phyloP scores from a whole-genome alignment of 1,140 invertebrate genomes.

The Nebria ingens region DNA sequence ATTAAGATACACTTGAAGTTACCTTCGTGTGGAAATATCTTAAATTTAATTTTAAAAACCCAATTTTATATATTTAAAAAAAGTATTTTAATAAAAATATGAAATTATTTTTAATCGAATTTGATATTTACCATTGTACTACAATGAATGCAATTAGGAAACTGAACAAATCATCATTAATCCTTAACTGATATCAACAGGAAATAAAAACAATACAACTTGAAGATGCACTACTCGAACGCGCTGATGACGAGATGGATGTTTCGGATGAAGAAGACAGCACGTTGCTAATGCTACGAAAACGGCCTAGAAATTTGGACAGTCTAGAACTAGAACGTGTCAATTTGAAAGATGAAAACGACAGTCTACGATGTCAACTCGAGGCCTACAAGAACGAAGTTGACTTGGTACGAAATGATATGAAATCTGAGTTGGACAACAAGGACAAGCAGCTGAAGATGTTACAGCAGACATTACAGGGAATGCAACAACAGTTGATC shows the following conservation, averaged over 20 bases:
- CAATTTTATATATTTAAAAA: too few relatives aligned
- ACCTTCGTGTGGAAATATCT: too few relatives aligned
- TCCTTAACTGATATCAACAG: conserved; percentile 40
- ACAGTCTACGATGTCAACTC: conserved; percentile 80
- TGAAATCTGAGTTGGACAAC: conserved; percentile 51
- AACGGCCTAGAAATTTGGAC: conserved; percentile 37
- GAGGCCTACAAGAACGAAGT: conserved; percentile 92
- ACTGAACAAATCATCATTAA: background rate
- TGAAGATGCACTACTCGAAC: conserved; percentile 54
- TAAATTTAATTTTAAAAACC: too few relatives aligned
- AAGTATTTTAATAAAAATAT: too few relatives aligned
- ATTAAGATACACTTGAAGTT: too few relatives aligned
- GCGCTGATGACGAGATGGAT: conserved; percentile 69
- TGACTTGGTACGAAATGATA: conserved; percentile 49
- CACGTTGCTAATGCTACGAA: conserved; percentile 31
- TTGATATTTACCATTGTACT: background rate
- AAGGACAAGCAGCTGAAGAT: conserved; percentile 64
- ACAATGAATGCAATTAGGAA: background rate
- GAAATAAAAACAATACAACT: conserved; percentile 68
- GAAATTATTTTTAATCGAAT: too few relatives aligned
- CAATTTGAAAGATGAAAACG: conserved; percentile 70
- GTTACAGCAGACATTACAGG: conserved; percentile 66
- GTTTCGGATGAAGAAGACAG: conserved; percentile 62
- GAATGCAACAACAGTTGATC: conserved; percentile 66
- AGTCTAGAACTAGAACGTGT: conserved; percentile 37